Evolutionary conservation across 1,140 invertebrate species (phyloP), one percentile per base, ranked within the genome.

Genomic region (Drosophila trapezifrons): DNA sequence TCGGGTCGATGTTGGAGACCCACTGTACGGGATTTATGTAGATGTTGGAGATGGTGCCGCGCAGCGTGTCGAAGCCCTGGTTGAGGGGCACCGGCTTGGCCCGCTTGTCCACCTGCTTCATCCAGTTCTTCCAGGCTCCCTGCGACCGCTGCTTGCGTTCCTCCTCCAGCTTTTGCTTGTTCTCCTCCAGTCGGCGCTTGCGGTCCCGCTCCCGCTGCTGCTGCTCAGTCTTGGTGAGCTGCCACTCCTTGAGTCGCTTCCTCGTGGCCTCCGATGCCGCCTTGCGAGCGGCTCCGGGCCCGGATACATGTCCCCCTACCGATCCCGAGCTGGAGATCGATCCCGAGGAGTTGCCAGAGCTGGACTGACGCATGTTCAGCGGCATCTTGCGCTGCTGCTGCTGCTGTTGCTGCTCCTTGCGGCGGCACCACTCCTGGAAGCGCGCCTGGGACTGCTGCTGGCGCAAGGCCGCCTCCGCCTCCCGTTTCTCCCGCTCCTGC

Each of bases 81-180:
- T 91, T 91, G 2, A 91, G 70, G 1, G 89, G 89, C 22, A 91
- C 89, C 8, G 89, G 89, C 38, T 90, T 91, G 18, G 76, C 67
- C 12, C 81, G 80, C 25, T 73, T 73, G 4, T 47, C 51, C 25
- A 78, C 78, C 13, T 76, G 42, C 42, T 87, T 80, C 76, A 87
- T 89, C 84, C 84, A 87, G 10, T 80, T 89, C 8, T 74, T 55
- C 76, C 80, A 87, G 47, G 84, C 84, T 0, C 72, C 77, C 32
- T 84, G 32, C 0, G 72, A 69, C 15, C 35, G 47, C 35, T 71
- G 43, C 15, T 65, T 69, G 2, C 80, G 84, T 17, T 80, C 57
- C 10, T 62, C 37, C 59, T 87, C 85, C 12, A 59, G 3, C 17
- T 77, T 43, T 13, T 17, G 27, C 27, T 71, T 71, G 8, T 13